Evolutionary conservation across 2,113 vertebrate species (phyloP), one percentile per base, ranked within the genome.

Genomic region (Lynx canadensis): DNA sequence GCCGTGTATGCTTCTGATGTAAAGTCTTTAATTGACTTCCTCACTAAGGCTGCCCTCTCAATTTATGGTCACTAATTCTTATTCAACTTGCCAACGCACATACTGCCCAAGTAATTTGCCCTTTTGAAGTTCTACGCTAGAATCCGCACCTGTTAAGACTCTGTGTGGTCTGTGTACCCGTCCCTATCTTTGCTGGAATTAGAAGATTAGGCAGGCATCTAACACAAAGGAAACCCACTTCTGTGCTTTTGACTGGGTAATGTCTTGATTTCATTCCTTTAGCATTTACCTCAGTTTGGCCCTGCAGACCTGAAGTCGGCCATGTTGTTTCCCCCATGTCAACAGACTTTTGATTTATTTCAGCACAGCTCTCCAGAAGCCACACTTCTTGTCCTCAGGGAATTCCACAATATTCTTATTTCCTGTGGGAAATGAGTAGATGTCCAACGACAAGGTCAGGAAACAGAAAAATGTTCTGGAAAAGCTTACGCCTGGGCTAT

Each of bases 401-500:
- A 69, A 13, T 74, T 36, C 52, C 6, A 19, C 4, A 63, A 36
- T 19, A 11, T 16, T 10, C 69, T 76, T 93, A 68, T n/a, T 96
- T 50, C 66, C 60, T 57, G 65, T 45, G 29, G 3, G 69, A 98
- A 97, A 98, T 19, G 86, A 90, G 0, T 5, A 57, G 36, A 7
- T 96, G 29, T 31, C 41, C 50, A 88, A 87, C 27, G 48, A 41
- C 11, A 94, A 92, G 50, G 89, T 71, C 36, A 50, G 96, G 65
- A 41, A 94, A 91, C 1, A 65, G 29, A 57, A 88, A 21, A 96
- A 93, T 25, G 25, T 82, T 79, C 57, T 66, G 0, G 63, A 96
- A 95, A 88, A 95, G 15, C 52, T 80, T 91, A 50, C 82, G n/a
- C 1, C 86, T 94, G 97, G 95, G 29, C 83, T 84, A 31, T 91